Conservation (phyloP, 2,797 vertebrate genomes). For the Carduelis carduelis region DNA sequence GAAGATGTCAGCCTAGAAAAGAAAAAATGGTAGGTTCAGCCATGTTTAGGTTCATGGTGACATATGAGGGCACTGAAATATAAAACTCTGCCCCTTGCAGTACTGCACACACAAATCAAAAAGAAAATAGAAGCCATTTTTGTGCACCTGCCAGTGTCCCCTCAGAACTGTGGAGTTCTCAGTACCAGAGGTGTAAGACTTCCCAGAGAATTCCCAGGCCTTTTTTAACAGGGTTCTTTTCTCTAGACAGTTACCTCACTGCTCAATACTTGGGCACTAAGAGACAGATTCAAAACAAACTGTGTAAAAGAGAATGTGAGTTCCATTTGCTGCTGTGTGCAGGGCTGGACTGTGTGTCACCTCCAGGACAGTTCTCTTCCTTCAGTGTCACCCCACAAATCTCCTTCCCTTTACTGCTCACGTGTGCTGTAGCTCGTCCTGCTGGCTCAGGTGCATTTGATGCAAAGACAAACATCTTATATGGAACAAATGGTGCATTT, state of each 20-base stretch:
- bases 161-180: not conserved
- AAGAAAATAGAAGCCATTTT: not conserved
- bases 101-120: not conserved
- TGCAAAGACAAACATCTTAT: not conserved
- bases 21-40: not conserved
- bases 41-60: not conserved
- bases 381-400: not conserved
- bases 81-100: not conserved
- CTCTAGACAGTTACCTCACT: not conserved
- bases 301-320: not conserved
- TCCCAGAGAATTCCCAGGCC: not conserved
- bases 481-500: no score
- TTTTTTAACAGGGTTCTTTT: not conserved
- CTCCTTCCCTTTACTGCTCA: not conserved
- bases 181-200: not conserved
- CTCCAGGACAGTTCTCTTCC: not conserved
- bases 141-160: not conserved
- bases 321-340: not conserved
- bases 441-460: not conserved
- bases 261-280: not conserved
- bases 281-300: not conserved
- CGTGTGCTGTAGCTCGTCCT: not conserved
- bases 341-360: not conserved
- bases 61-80: not conserved
- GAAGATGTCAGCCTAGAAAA: conserved; percentile 89